Conservation (phyloP, 2,113 vertebrate genomes). For the Ceuthmochares aereus region DNA sequence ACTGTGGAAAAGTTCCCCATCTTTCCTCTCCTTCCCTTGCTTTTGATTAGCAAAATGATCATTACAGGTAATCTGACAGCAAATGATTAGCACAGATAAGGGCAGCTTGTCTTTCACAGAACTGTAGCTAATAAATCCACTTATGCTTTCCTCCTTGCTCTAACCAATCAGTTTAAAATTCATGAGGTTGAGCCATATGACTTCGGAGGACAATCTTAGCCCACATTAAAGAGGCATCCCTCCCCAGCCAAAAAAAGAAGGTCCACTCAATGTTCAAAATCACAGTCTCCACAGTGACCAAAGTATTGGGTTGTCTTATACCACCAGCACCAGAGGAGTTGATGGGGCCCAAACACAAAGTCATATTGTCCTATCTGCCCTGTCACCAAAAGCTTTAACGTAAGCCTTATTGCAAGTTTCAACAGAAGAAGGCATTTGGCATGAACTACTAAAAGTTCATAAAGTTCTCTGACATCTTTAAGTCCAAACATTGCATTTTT, state of each 20-base stretch:
- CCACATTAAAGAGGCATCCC: background rate
- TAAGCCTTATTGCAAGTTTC: background rate
- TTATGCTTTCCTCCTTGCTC: background rate
- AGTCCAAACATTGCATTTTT: background rate
- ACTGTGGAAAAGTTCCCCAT: background rate
- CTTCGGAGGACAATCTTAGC: background rate
- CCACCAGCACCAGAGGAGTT: background rate
- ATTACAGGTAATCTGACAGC: background rate
- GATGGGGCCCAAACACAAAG: background rate
- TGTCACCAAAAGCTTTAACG: background rate
- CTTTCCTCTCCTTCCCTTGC: background rate
- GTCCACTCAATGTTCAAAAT: background rate
- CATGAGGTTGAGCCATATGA: background rate
- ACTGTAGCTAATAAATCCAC: background rate
- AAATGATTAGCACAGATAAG: background rate
- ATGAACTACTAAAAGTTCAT: background rate
- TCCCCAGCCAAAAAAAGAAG: background rate
- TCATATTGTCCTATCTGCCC: background rate
- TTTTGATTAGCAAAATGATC: background rate
- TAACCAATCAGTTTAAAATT: conserved; percentile 29
- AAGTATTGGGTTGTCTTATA: background rate
- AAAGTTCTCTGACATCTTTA: background rate
- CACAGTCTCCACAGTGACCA: background rate
- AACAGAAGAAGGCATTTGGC: background rate
- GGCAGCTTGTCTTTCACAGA: background rate